Evolutionary conservation across 2,797 vertebrate species (phyloP).

Genomic region (Platalea minor): DNA sequence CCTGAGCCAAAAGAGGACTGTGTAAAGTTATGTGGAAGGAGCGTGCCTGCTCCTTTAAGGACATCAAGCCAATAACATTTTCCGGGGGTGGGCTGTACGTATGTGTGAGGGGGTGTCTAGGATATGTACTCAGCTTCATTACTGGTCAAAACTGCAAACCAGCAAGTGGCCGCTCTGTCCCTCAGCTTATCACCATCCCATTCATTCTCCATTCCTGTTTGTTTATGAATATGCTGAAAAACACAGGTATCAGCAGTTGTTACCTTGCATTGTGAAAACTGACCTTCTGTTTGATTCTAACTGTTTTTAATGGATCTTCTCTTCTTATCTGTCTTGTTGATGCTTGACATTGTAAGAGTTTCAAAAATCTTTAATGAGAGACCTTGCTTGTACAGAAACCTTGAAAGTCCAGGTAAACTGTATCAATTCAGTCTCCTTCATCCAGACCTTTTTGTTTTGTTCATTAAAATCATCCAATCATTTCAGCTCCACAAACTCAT

Average conservation of each 20-base stretch:
- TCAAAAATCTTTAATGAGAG: neutral
- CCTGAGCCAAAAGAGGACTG: neutral
- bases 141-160: neutral
- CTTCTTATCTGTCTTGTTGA: neutral
- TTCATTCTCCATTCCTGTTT: neutral
- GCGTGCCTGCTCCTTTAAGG: neutral
- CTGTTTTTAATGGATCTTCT: neutral
- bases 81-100: too few species aligned
- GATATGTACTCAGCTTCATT: neutral
- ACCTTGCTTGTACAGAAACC: neutral
- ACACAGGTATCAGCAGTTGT: neutral
- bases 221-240: neutral
- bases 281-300: neutral
- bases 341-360: neutral
- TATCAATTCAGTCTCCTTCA: neutral
- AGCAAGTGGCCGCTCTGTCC: too few species aligned
- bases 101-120: neutral
- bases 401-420: neutral
- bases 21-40: neutral
- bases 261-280: neutral
- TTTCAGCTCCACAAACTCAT: neutral
- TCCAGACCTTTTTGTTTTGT: neutral
- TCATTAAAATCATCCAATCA: neutral
- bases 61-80: neutral
- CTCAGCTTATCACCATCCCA: neutral